Conservation (phyloP, 2,113 vertebrate species). For the Desmodus rotundus region DNA sequence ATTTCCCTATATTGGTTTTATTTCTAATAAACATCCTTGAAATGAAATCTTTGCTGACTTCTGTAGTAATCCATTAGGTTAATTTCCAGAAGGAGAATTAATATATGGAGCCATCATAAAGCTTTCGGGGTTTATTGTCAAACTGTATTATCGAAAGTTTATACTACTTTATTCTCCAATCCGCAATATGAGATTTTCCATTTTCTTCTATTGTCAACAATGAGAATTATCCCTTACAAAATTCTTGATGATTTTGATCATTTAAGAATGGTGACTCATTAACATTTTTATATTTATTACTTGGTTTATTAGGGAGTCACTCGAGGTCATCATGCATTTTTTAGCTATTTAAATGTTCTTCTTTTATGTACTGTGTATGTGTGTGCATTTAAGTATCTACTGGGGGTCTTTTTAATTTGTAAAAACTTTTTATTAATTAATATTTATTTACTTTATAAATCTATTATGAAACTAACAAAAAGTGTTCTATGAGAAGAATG, state of each 20-base stretch:
- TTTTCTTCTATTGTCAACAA: not conserved
- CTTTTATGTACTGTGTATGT: not conserved
- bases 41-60: not conserved
- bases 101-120: not conserved
- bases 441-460: not conserved
- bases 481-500: not conserved
- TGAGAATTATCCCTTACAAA: conserved; percentile 3
- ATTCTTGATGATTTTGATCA: conserved; percentile 5
- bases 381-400: not conserved
- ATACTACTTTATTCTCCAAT: not conserved
- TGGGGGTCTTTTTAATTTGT: not conserved
- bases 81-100: not conserved
- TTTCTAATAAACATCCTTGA: not conserved
- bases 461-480: not conserved
- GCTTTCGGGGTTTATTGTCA: not conserved
- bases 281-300: conserved; percentile 35
- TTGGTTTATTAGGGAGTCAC: not conserved
- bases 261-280: not conserved
- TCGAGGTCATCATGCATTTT: not conserved
- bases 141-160: not conserved
- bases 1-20: not conserved
- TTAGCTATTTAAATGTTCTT: conserved; percentile 9
- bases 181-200: not conserved
- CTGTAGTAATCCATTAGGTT: not conserved
- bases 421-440: not conserved